Percentiles rank a stretch among this genome's conserved stretches.
Conservation (phyloP, 2,888 invertebrate genomes). For the Agapostemon virescens region DNA sequence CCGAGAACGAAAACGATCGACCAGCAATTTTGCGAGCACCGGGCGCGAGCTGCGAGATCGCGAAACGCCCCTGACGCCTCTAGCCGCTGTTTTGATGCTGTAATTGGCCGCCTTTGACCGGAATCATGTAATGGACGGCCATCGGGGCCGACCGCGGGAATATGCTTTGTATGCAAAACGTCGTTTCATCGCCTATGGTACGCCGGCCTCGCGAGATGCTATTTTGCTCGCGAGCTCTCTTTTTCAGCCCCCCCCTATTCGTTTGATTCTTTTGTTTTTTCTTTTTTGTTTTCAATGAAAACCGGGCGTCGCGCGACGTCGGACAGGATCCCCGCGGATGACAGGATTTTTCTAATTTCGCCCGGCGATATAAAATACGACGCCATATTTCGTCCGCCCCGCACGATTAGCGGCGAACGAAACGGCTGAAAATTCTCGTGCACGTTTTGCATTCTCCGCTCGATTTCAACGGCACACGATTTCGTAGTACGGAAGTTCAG, state of each 20-base stretch:
- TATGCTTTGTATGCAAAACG: slow-evolving; percentile 51
- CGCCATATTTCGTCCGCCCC: slow-evolving; percentile 18
- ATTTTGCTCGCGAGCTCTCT: not conserved
- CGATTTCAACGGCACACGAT: not conserved
- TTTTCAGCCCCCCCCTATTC: not conserved
- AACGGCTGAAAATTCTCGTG: not conserved
- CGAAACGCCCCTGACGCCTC: slow-evolving; percentile 32
- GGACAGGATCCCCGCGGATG: slow-evolving; percentile 5
- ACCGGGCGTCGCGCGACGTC: not conserved
- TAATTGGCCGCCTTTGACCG: slow-evolving; percentile 61
- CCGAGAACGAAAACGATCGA: slow-evolving; percentile 13
- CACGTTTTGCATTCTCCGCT: not conserved
- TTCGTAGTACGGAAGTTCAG: not conserved
- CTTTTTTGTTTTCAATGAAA: slow-evolving; percentile 28
- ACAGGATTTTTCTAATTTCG: slow-evolving; percentile 38
- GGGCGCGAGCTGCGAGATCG: slow-evolving; percentile 15
- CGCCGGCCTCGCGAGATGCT: slow-evolving; percentile 12
- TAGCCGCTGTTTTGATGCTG: slow-evolving; percentile 38
- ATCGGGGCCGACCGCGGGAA: slow-evolving; percentile 45
- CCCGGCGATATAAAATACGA: slow-evolving; percentile 13
- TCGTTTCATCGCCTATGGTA: slow-evolving; percentile 16
- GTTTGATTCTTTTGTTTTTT: not conserved
- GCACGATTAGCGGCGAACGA: not conserved
- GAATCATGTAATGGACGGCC: slow-evolving; percentile 49
- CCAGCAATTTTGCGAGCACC: slow-evolving; percentile 19